A percentile compares a stretch with the other conserved stretches of the same genome.
Evolutionary conservation across 2,888 invertebrate species (phyloP).

Genomic region (Alviniconcha strummeri): DNA sequence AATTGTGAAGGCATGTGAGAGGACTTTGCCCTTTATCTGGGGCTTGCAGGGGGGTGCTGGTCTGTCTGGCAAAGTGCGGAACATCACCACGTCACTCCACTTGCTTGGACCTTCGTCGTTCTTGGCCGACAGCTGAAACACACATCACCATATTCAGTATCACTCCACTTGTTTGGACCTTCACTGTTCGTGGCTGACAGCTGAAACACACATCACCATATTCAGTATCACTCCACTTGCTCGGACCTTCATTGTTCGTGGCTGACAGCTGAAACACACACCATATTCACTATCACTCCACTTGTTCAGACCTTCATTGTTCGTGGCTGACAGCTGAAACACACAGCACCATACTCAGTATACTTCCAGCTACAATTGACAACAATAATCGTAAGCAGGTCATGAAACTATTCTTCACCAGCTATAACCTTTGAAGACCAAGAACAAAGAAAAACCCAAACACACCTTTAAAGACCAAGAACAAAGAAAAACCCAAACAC

Average conservation of each 20-base stretch:
- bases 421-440: no score
- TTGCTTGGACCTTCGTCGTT: constrained; percentile 88
- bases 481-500: no score
- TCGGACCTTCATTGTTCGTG: constrained; percentile 65
- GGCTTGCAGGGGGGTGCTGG: constrained; percentile 87
- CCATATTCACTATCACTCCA: constrained; percentile 88
- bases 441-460: no score
- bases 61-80: constrained; percentile 85
- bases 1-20: constrained; percentile 86
- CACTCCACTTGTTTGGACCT: no score
- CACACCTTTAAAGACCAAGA: no score
- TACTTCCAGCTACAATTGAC: no score
- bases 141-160: neutral
- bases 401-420: no score
- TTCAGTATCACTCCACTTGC: no score
- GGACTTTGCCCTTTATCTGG: constrained; percentile 86
- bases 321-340: constrained; percentile 83
- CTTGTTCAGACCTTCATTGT: constrained; percentile 86
- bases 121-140: constrained; percentile 82
- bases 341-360: neutral
- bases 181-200: constrained; percentile 79
- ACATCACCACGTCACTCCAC: constrained; percentile 87
- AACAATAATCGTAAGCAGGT: no score
- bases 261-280: constrained; percentile 80
- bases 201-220: constrained; percentile 72